Conservation (phyloP, 2,888 invertebrate genomes). For the Celastrina argiolus region DNA sequence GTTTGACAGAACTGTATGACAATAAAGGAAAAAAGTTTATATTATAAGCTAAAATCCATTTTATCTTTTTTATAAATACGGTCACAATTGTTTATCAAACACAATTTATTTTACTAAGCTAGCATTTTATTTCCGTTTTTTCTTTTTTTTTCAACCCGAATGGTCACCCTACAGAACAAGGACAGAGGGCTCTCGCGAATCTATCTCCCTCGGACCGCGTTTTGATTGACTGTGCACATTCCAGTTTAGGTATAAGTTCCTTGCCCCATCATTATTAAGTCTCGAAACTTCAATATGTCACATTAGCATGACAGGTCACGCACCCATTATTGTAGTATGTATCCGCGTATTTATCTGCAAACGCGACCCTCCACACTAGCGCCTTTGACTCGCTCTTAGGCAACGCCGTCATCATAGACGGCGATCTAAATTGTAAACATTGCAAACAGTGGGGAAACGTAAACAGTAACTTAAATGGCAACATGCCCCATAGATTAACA, state of each 20-base stretch:
- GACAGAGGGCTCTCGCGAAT: background rate
- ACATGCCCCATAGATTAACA: too few relatives aligned
- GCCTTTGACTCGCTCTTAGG: too few relatives aligned
- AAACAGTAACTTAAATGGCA: too few relatives aligned
- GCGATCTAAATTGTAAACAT: too few relatives aligned
- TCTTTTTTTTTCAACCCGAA: background rate
- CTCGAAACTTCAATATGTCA: too few relatives aligned
- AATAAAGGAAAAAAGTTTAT: background rate
- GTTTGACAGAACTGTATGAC: background rate
- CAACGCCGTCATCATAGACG: too few relatives aligned
- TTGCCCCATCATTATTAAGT: too few relatives aligned
- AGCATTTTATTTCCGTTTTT: background rate
- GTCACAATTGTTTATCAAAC: background rate
- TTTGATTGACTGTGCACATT: background rate
- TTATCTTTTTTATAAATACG: background rate
- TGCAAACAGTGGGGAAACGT: too few relatives aligned
- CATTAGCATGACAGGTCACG: too few relatives aligned
- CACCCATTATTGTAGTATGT: too few relatives aligned
- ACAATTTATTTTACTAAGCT: slow-evolving; percentile 1
- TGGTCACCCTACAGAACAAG: background rate
- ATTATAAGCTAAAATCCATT: background rate
- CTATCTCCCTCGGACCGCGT: background rate
- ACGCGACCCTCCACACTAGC: too few relatives aligned
- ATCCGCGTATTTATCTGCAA: too few relatives aligned
- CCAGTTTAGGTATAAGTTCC: background rate